Evolutionary conservation across 1,140 invertebrate genomes (phyloP).

Genomic region (Zaprionus lachaisei): DNA sequence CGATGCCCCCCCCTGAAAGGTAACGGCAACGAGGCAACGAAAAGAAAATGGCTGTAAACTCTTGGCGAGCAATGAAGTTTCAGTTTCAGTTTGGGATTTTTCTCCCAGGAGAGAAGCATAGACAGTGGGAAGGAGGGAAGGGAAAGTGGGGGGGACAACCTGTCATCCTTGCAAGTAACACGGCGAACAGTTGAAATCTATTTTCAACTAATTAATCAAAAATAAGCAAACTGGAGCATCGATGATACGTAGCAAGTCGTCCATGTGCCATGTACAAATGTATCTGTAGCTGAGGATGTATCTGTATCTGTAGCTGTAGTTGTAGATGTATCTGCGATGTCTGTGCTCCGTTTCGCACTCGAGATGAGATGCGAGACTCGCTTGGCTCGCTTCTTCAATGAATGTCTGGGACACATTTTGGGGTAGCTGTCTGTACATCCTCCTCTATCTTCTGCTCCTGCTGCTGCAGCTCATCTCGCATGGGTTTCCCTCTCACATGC

Average conservation of each 20-base stretch:
- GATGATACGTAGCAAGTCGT: constrained; percentile 54
- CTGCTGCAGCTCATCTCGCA: constrained; percentile 1
- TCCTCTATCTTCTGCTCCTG: neutral
- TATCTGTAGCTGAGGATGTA: constrained; percentile 1
- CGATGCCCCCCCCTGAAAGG: constrained; percentile 31
- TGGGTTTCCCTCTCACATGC: constrained; percentile 48
- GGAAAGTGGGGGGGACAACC: constrained; percentile 31
- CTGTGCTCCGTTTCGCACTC: constrained; percentile 45
- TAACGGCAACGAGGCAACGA: constrained; percentile 35
- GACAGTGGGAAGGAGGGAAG: neutral
- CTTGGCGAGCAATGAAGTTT: constrained; percentile 33
- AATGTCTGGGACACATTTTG: constrained; percentile 32
- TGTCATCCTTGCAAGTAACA: constrained; percentile 63
- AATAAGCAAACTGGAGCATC: constrained; percentile 79
- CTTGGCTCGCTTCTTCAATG: constrained; percentile 37
- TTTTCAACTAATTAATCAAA: constrained; percentile 82
- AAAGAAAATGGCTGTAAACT: constrained; percentile 54
- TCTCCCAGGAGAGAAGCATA: neutral
- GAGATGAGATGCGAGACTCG: constrained; percentile 23
- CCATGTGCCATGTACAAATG: constrained; percentile 11
- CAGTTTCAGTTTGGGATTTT: constrained; percentile 20
- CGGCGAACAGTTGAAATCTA: constrained; percentile 57
- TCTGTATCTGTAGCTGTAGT: constrained; percentile 2
- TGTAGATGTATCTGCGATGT: constrained; percentile 23
- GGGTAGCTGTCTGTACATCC: constrained; percentile 7